phyloP scores from a whole-genome alignment of 2,888 invertebrate species.

The Drosophila quinaria region DNA sequence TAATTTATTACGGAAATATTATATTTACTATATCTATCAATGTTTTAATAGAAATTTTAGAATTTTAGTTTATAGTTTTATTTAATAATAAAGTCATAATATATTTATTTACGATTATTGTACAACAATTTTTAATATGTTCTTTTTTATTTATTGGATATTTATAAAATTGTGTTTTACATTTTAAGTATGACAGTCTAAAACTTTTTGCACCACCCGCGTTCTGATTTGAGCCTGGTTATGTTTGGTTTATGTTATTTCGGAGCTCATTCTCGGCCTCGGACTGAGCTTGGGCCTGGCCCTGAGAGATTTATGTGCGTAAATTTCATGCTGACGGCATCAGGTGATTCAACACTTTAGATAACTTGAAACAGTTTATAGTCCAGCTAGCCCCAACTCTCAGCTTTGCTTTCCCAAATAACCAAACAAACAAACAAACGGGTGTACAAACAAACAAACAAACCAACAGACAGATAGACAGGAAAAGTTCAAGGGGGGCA shows the following conservation, averaged over 20 bases:
- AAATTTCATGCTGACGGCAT: conserved; percentile 85
- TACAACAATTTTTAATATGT: too few species aligned
- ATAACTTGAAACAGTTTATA: conserved; percentile 82
- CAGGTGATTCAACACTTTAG: conserved; percentile 85
- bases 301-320: conserved; percentile 81
- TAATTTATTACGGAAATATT: too few species aligned
- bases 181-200: too few species aligned
- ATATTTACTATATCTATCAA: too few species aligned
- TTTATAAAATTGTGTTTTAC: too few species aligned
- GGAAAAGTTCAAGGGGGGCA: conserved; percentile 25
- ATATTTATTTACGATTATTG: too few species aligned
- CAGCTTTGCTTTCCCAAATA: conserved; percentile 2
- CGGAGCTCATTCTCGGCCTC: conserved; percentile 41
- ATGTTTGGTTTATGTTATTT: conserved; percentile 80
- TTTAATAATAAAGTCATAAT: too few species aligned
- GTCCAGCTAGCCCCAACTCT: conserved; percentile 44
- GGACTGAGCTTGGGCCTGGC: conserved; percentile 49
- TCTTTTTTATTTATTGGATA: too few species aligned
- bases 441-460: conserved; percentile 19
- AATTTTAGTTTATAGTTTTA: too few species aligned
- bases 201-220: conserved; percentile 38
- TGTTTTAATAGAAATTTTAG: too few species aligned
- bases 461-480: conserved; percentile 17
- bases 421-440: conserved; percentile 29
- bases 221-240: conserved; percentile 57